A percentile compares a stretch with the other conserved stretches of the same genome.
These are phyloP conservation scores for Lordiphosa stackelbergi DNA, from an alignment of 1,140 invertebrate species.

Conservation along the genomic window DNA sequence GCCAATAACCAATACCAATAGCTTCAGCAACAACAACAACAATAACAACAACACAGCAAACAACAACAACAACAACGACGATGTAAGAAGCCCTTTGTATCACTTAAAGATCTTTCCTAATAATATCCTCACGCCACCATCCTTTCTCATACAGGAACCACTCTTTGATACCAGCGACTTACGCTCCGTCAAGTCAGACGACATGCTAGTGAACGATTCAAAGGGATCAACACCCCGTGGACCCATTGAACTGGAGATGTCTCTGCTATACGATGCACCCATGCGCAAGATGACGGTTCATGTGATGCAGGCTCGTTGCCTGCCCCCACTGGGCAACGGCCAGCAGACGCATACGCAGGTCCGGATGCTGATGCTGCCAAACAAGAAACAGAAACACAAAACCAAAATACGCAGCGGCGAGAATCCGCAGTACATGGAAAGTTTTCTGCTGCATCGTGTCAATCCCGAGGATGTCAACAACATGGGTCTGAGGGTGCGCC, in stretches of 20 bases:
- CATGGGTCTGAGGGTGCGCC: slow-evolving; percentile 91
- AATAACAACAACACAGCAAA: slow-evolving; percentile 45
- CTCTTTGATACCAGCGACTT: slow-evolving; percentile 77
- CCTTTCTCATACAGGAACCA: slow-evolving; percentile 70
- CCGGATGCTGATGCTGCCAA: slow-evolving; percentile 89
- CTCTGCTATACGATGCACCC: slow-evolving; percentile 91
- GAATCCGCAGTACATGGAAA: slow-evolving; percentile 94
- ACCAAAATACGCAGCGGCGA: slow-evolving; percentile 92
- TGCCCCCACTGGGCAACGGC: slow-evolving; percentile 85
- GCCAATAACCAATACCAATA: slow-evolving; percentile 38
- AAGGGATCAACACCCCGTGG: slow-evolving; percentile 75
- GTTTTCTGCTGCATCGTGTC: slow-evolving; percentile 92
- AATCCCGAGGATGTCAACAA: slow-evolving; percentile 95
- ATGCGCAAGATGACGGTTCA: slow-evolving; percentile 93
- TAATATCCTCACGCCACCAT: slow-evolving; percentile 12
- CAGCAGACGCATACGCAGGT: slow-evolving; percentile 90
- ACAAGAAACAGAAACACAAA: slow-evolving; percentile 95
- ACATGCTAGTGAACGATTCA: slow-evolving; percentile 47
- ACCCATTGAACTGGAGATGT: slow-evolving; percentile 86
- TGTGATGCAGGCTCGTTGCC: slow-evolving; percentile 89
- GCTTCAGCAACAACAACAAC: slow-evolving; percentile 41
- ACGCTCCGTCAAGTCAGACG: slow-evolving; percentile 74
- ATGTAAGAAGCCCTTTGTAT: slow-evolving; percentile 26
- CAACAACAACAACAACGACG: slow-evolving; percentile 77
- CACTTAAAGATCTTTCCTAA: not conserved